Percentiles rank a stretch among this genome's conserved stretches.
These are phyloP conservation scores for Erannis defoliaria DNA, from an alignment of 2,888 invertebrate genomes.

Conservation along the genomic window DNA sequence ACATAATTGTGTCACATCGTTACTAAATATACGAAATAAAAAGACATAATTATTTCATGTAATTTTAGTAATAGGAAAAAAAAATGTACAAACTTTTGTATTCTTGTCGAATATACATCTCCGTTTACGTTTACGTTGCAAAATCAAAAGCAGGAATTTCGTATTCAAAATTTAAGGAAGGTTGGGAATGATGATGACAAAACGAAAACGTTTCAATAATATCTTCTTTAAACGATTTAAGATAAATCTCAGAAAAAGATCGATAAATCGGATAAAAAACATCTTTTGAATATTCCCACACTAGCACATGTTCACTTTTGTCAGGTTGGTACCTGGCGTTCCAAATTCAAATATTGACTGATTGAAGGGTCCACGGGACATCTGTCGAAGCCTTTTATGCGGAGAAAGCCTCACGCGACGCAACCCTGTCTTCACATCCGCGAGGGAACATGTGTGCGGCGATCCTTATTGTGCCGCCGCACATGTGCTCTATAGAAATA, in stretches of 20 bases:
- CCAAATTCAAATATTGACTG: slow-evolving; percentile 83
- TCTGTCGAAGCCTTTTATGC: slow-evolving; percentile 70
- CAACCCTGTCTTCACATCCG: slow-evolving; percentile 45
- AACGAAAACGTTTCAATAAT: background rate
- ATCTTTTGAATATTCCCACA: slow-evolving; percentile 49
- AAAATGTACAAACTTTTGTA: too few species aligned
- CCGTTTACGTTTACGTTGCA: too few species aligned
- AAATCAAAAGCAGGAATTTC: too few species aligned
- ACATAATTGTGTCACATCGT: too few species aligned
- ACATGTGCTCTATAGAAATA: slow-evolving; percentile 51
- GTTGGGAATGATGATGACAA: background rate
- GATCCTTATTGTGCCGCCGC: slow-evolving; percentile 55
- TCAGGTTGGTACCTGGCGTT: slow-evolving; percentile 51
- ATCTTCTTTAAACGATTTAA: too few species aligned
- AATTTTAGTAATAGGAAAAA: too few species aligned
- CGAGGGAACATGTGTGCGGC: slow-evolving; percentile 62
- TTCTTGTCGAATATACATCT: too few species aligned
- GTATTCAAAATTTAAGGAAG: too few species aligned
- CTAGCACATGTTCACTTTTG: slow-evolving; percentile 62
- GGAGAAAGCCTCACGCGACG: slow-evolving; percentile 71
- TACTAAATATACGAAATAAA: too few species aligned
- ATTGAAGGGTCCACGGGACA: slow-evolving; percentile 82
- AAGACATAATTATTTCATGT: too few species aligned
- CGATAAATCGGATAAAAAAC: slow-evolving; percentile 38
- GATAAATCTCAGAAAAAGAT: slow-evolving; percentile 15